Conservation (phyloP, 2,888 invertebrate genomes). For the Tetramorium bicarinatum region DNA sequence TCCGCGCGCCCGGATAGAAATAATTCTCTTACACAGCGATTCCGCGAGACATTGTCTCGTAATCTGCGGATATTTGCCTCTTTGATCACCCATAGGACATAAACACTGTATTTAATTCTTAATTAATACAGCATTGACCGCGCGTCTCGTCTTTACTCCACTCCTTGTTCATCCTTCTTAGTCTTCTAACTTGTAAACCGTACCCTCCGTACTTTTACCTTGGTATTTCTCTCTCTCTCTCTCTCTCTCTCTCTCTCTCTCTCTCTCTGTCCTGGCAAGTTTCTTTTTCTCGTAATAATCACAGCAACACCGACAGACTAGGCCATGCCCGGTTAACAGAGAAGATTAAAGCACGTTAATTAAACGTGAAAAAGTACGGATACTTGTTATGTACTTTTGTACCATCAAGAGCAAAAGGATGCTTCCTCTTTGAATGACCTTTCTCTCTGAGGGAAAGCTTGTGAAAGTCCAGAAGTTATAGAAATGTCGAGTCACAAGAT, state of each 20-base stretch:
- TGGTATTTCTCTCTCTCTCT: too few species aligned
- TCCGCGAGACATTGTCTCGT: neutral
- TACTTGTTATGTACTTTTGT: neutral
- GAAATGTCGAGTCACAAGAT: neutral
- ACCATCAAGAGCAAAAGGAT: neutral
- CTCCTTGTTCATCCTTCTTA: neutral
- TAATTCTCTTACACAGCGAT: neutral
- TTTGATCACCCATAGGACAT: neutral
- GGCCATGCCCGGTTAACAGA: too few species aligned
- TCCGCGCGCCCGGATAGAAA: neutral
- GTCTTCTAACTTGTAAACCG: neutral
- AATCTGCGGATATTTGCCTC: neutral
- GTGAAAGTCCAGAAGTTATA: neutral
- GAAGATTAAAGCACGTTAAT: constrained; percentile 15
- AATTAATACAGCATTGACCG: neutral
- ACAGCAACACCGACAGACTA: neutral
- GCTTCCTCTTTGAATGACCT: neutral
- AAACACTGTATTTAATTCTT: constrained; percentile 3
- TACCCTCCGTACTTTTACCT: too few species aligned
- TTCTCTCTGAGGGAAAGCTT: neutral
- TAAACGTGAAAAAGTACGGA: neutral
- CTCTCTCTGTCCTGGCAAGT: neutral
- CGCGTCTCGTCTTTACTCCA: neutral
- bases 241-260: too few species aligned
- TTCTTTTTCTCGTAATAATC: constrained; percentile 4